phyloP scores from a whole-genome alignment of 2,797 vertebrate genomes.

The Darevskia mixta region DNA sequence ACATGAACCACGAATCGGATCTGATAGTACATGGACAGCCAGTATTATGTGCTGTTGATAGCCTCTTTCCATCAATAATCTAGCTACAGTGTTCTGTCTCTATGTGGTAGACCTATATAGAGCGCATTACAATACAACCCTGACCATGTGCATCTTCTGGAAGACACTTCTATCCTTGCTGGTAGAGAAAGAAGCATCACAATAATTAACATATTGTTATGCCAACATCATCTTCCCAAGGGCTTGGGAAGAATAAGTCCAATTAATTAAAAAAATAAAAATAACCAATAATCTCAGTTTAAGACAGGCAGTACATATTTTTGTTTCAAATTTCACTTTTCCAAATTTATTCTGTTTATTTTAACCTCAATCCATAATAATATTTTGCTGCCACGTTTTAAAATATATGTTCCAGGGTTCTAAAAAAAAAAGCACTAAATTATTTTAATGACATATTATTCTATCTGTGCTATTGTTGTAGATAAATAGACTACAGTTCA shows the following conservation, averaged over 20 bases:
- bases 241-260: not conserved
- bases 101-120: too few relatives aligned
- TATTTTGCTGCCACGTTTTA: conserved; percentile 70
- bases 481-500: conserved; percentile 55
- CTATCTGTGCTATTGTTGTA: conserved; percentile 73
- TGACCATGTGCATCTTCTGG: not conserved
- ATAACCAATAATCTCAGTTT: not conserved
- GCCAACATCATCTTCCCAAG: too few relatives aligned
- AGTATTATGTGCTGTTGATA: too few relatives aligned
- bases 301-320: conserved; percentile 44
- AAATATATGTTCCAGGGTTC: conserved; percentile 75
- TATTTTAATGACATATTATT: conserved; percentile 73
- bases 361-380: conserved; percentile 76
- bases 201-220: not conserved
- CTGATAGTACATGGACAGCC: too few relatives aligned
- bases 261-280: not conserved
- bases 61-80: too few relatives aligned
- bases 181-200: not conserved
- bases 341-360: conserved; percentile 74
- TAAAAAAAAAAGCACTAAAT: conserved; percentile 71
- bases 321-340: conserved; percentile 51
- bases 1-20: too few relatives aligned
- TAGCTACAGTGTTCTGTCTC: too few relatives aligned
- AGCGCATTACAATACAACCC: too few relatives aligned
- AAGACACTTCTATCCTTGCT: not conserved